phyloP scores from a whole-genome alignment of 2,888 invertebrate genomes.

The Autographa gamma region DNA sequence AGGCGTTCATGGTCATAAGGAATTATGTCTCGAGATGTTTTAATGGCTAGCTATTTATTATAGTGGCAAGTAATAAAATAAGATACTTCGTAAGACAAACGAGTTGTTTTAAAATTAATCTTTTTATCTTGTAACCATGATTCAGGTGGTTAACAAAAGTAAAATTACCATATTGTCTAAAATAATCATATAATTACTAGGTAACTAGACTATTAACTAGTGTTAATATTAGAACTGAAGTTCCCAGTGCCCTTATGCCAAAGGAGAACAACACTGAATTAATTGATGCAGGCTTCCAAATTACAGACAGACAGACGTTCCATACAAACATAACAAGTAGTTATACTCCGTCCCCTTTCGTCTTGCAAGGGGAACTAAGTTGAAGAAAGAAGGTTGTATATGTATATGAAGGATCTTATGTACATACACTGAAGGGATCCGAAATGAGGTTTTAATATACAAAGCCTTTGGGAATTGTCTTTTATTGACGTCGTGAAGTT shows the following conservation, averaged over 20 bases:
- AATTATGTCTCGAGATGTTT: background rate
- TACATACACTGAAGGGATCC: conserved; percentile 20
- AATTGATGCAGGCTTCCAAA: conserved; percentile 1
- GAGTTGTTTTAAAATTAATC: too few species aligned
- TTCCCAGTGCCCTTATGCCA: background rate
- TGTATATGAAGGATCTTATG: conserved; percentile 15
- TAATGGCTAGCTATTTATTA: background rate
- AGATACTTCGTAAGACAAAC: too few species aligned
- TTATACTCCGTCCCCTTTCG: conserved; percentile 34
- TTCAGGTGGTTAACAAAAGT: too few species aligned
- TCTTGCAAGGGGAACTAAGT: conserved; percentile 11
- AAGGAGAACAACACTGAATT: too few species aligned
- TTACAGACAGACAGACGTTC: conserved; percentile 29
- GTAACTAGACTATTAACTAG: too few species aligned
- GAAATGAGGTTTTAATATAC: conserved; percentile 25
- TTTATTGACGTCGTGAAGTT: background rate
- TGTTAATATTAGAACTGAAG: too few species aligned
- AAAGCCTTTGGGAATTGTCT: background rate
- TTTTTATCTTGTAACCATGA: too few species aligned
- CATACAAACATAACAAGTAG: background rate
- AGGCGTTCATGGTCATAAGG: background rate
- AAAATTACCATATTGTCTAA: too few species aligned
- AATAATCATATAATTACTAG: too few species aligned
- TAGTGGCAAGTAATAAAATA: background rate
- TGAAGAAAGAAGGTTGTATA: conserved; percentile 3